These are phyloP conservation scores for Dolichoris vasculosae DNA, from an alignment of 1,140 invertebrate species.

Conservation along the genomic window DNA sequence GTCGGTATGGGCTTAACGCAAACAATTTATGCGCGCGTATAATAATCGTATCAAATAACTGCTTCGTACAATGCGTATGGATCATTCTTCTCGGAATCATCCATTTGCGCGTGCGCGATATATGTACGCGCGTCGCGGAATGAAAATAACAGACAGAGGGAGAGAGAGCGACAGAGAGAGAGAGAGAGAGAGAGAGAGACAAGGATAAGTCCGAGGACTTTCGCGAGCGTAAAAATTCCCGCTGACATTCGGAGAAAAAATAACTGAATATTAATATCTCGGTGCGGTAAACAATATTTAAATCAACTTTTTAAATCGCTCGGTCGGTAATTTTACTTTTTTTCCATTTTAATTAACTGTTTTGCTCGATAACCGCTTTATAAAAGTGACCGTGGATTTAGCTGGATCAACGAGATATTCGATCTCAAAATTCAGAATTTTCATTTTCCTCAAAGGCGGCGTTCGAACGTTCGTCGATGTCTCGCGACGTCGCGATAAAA, in stretches of 20 bases:
- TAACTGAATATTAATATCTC: slow-evolving; percentile 5
- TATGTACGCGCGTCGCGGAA: not conserved
- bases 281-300: slow-evolving; percentile 22
- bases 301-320: not conserved
- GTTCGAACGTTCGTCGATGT: not conserved
- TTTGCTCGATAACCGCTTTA: not conserved
- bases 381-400: not conserved
- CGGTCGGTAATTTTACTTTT: not conserved
- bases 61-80: slow-evolving; percentile 14
- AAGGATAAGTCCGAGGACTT: slow-evolving; percentile 26
- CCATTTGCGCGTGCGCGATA: not conserved
- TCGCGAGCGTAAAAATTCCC: not conserved
- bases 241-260: not conserved
- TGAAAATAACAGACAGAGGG: not conserved
- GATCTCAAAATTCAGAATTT: not conserved
- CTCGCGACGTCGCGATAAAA: too few species aligned
- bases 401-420: not conserved
- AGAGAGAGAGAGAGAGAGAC: not conserved
- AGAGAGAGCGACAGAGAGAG: not conserved
- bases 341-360: not conserved
- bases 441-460: not conserved
- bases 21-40: slow-evolving; percentile 12
- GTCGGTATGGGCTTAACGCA: not conserved
- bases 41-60: slow-evolving; percentile 35
- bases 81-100: slow-evolving; percentile 33